Evolutionary conservation across 2,797 vertebrate genomes (phyloP).

Genomic region (Protonibea diacanthus): DNA sequence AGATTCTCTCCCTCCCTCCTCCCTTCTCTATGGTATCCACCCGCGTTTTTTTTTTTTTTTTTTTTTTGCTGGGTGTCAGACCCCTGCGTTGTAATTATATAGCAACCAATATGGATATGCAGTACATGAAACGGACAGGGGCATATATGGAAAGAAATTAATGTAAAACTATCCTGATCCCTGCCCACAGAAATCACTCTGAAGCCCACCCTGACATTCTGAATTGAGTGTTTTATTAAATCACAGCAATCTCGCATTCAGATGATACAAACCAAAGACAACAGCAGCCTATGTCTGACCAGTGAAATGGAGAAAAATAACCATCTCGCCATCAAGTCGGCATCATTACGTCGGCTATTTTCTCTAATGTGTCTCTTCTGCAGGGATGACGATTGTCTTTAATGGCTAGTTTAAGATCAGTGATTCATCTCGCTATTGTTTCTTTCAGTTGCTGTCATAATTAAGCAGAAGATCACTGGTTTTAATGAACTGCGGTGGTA

Average conservation of each 20-base stretch:
- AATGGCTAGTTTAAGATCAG: conserved; percentile 44
- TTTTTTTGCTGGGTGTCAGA: conserved; percentile 46
- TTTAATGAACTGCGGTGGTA: conserved; percentile 50
- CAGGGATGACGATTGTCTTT: conserved; percentile 28
- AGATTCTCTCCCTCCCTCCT: conserved; percentile 60
- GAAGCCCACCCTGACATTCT: conserved; percentile 29
- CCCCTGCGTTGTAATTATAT: conserved; percentile 68
- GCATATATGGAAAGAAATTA: conserved; percentile 8
- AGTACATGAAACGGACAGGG: conserved; percentile 23
- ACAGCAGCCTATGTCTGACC: conserved; percentile 1
- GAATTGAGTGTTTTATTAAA: conserved; percentile 29
- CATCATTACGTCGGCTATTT: conserved; percentile 30
- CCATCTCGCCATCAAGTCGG: neutral
- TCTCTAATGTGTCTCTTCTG: conserved; percentile 30
- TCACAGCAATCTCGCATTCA: conserved; percentile 37
- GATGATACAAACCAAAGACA: conserved; percentile 12
- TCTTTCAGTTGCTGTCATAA: conserved; percentile 52
- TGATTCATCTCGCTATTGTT: conserved; percentile 26
- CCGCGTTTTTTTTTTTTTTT: conserved; percentile 28
- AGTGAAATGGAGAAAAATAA: conserved; percentile 20
- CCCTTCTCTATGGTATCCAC: conserved; percentile 47
- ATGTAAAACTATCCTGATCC: conserved; percentile 8
- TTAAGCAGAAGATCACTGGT: conserved; percentile 46
- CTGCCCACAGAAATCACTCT: conserved; percentile 11
- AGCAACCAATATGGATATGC: conserved; percentile 49